Base-by-base conservation (phyloP, 2,888 invertebrate genomes). In the Acheta domesticus region DNA sequence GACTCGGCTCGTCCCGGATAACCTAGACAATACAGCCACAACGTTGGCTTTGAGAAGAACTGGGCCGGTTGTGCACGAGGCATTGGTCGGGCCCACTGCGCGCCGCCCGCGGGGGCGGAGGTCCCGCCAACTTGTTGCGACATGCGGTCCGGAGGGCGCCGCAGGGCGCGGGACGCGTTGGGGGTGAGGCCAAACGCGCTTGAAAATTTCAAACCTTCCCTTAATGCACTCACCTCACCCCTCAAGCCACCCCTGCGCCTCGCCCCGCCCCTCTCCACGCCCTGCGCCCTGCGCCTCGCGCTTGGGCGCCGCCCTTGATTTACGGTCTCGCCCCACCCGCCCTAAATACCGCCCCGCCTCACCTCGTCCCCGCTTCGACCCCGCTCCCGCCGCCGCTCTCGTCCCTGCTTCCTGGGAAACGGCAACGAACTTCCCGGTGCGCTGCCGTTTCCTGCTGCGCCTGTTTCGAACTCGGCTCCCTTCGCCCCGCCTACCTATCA, bases 121-220 rank as follows among this genome's bases (percentile, higher is more conserved):
- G 62, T 62, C 62, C 16, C 62, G 14, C 62, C 62, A 62, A 62
- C 62, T 62, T 62, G 62, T 62, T 62, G 62, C 62, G 62, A 62
- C 62, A 19, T 16, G 62, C 62, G 62, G n/a, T n/a, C 62, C 62
- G 14, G 4, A 14, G 16, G 62, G n/a, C n/a, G 62, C 62, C 16
- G n/a, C 62, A 62, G 16, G 62, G 62, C 62, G 12, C 62, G 62
- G 16, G n/a, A n/a, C n/a, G n/a, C n/a, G 62, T 62, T 0, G 62
- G 62, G n/a, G 62, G 16, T 19, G n/a, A 62, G 62, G 14, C 62
- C 62, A 62, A 62, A 62, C 62, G 14, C 62, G 62, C 62, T 62
- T 62, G 62, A 62, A 62, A 62, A 62, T 62, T 62, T 62, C 62
- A 62, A 62, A 62, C 62, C 62, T 62, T 62, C 62, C 16, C 62